Evolutionary conservation across 2,888 invertebrate genomes (phyloP).

Genomic region (Tenthredo distinguenda): DNA sequence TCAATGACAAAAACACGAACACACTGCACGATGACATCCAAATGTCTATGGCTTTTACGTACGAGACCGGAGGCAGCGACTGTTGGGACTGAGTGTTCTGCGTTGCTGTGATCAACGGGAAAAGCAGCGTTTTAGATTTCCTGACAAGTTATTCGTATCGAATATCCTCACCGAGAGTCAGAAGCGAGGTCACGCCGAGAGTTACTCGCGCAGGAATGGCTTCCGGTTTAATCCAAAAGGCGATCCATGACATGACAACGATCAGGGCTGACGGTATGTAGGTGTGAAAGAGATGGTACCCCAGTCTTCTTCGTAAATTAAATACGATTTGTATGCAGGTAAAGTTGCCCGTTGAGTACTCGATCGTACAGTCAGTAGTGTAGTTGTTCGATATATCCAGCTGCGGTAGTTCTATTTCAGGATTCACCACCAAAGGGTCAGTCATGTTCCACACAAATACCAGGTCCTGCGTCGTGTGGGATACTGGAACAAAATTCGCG

Average conservation of each 20-base stretch:
- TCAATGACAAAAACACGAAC: conserved; percentile 93
- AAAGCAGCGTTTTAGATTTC: not conserved
- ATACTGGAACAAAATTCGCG: conserved; percentile 81
- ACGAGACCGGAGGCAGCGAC: conserved; percentile 93
- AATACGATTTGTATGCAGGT: conserved; percentile 95
- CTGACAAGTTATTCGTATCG: not conserved
- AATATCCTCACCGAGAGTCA: conserved; percentile 85
- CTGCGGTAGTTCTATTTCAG: conserved; percentile 93
- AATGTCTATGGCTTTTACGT: conserved; percentile 95
- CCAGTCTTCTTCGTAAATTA: conserved; percentile 89
- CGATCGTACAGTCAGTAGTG: conserved; percentile 93
- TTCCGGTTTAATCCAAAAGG: conserved; percentile 97
- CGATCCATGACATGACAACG: conserved; percentile 97
- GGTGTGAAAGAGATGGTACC: conserved; percentile 95
- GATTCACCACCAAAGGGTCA: conserved; percentile 92
- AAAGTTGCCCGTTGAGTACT: conserved; percentile 94
- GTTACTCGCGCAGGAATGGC: conserved; percentile 95
- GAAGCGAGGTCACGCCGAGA: conserved; percentile 91
- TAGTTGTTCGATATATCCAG: conserved; percentile 92
- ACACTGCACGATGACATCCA: conserved; percentile 97
- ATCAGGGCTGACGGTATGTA: conserved; percentile 95
- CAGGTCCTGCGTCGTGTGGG: conserved; percentile 93
- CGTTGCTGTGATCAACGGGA: conserved; percentile 82
- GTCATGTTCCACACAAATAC: conserved; percentile 95
- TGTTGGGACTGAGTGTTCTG: conserved; percentile 96